Evolutionary conservation across 2,797 vertebrate genomes (phyloP), one percentile per base, ranked within the genome.

Genomic region (Amniataba percoides): DNA sequence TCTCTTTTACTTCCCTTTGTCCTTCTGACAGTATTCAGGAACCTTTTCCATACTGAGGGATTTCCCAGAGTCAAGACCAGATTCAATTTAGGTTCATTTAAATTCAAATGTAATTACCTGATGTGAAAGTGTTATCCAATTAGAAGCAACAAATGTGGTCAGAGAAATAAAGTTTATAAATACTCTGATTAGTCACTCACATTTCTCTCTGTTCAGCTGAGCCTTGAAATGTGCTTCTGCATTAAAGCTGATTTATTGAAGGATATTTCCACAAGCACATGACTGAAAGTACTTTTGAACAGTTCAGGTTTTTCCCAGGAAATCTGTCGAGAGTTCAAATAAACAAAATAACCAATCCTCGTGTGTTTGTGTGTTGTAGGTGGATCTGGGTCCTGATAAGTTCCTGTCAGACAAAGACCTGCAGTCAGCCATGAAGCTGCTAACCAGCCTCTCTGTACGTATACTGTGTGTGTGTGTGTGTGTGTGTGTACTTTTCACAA

Each of bases 401-500:
- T 98, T 97, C 86, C 93, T 99, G 77, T 96, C 97, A 46, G 97
- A 99, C 91, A 99, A 97, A 97, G 98, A 99, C 89, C 96, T 99
- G 68, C 97, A 99, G 92, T 96, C 96, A 66, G 92, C 95, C 57
- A 94, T 99, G 93, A 99, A 97, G 92, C 95, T 99, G 78, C 95
- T 99, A 43, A 95, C 96, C 77, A 95, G 95, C 62, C 95, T 97
- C 85, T 95, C 95, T 80, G 98, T 99, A 90, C 91, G 97, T 97
- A 85, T 39, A 69, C 2, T 8, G 9, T 15, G 27, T 48, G 21
- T 67, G 21, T 23, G 15, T 67, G 14, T 34, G 23, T 55, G 19
- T 56, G 18, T 67, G 55, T 31, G 12, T 65, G 40, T 34, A 10
- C 16, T 9, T n/a, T n/a, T 11, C 16, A 34, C 16, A 34, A 10